Evolutionary conservation across 2,113 vertebrate species (phyloP).

Genomic region (Gymnogyps californianus): DNA sequence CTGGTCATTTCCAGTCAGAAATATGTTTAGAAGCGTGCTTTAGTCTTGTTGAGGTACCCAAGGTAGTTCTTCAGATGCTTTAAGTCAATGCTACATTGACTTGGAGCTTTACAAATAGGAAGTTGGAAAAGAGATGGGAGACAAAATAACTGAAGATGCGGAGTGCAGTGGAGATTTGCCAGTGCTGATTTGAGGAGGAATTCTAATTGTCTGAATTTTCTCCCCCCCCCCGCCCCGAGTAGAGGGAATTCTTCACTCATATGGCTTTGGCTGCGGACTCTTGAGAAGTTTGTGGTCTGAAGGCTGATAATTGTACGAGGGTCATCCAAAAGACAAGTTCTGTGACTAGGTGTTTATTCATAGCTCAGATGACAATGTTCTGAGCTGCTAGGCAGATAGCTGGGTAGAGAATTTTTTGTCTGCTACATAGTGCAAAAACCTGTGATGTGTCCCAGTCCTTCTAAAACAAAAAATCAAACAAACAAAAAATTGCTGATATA

Average conservation of each 20-base stretch:
- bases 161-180: neutral
- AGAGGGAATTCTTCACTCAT: neutral
- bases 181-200: neutral
- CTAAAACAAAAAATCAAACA: neutral
- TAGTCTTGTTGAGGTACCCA: neutral
- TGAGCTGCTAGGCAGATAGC: neutral
- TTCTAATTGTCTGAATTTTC: neutral
- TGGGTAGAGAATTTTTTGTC: neutral
- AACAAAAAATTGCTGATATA: neutral
- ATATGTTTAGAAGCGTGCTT: neutral
- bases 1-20: neutral
- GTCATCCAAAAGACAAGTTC: neutral
- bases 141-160: neutral
- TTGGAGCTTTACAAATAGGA: neutral
- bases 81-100: neutral
- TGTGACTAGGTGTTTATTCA: neutral
- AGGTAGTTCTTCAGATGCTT: neutral
- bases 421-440: neutral
- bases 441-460: neutral
- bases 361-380: neutral
- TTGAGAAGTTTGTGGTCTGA: neutral
- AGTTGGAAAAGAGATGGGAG: neutral
- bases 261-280: neutral
- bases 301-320: neutral
- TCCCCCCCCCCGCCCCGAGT: neutral